These are phyloP conservation scores for Chroicocephalus ridibundus DNA, from an alignment of 2,113 vertebrate species.

Conservation along the genomic window DNA sequence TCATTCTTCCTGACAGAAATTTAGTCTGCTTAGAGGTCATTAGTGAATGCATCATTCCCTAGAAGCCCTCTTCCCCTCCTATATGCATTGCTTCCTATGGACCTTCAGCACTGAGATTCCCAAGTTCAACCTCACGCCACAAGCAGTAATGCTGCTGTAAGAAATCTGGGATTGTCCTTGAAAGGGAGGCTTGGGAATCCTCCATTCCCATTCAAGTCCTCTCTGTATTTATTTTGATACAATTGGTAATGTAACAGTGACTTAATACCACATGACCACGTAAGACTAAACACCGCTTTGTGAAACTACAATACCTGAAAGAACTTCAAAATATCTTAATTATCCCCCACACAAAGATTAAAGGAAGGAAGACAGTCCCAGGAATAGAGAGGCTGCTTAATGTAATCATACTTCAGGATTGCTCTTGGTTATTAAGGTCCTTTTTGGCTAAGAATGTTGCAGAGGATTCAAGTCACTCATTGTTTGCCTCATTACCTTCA, in stretches of 20 bases:
- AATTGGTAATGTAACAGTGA: not conserved
- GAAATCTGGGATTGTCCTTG: not conserved
- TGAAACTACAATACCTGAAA: constrained; percentile 15
- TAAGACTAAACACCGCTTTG: not conserved
- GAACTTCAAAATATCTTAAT: constrained; percentile 27
- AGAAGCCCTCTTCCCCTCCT: not conserved
- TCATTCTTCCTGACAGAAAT: not conserved
- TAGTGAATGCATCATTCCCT: not conserved
- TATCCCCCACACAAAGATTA: constrained; percentile 38
- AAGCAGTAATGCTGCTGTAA: not conserved
- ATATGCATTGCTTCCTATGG: not conserved
- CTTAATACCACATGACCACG: not conserved
- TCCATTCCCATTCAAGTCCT: not conserved
- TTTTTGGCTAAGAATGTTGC: not conserved
- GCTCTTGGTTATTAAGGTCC: not conserved
- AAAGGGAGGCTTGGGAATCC: not conserved
- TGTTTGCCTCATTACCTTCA: constrained; percentile 17
- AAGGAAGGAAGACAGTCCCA: constrained; percentile 19
- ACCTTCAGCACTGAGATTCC: not conserved
- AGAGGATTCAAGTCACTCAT: not conserved
- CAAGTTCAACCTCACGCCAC: not conserved
- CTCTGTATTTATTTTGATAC: not conserved
- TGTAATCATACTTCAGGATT: not conserved
- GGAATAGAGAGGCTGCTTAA: not conserved
- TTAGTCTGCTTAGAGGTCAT: not conserved